phyloP scores from a whole-genome alignment of 2,888 invertebrate species.

The Eledone cirrhosa region DNA sequence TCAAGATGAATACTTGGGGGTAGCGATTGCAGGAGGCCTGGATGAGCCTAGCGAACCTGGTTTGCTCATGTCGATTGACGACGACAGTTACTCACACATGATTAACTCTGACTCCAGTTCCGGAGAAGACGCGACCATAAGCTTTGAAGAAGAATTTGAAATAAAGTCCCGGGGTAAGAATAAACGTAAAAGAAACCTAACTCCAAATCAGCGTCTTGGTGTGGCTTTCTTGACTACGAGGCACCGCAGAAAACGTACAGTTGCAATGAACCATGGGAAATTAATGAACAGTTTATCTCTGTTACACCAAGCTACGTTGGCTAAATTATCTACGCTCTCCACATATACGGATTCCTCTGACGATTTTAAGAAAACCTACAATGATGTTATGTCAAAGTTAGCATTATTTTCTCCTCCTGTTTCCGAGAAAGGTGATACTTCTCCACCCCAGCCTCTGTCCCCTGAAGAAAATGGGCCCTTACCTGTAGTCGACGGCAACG shows the following conservation, averaged over 20 bases:
- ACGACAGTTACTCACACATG: constrained; percentile 2
- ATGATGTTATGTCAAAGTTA: constrained; percentile 56
- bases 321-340: constrained; percentile 43
- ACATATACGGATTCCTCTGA: constrained; percentile 40
- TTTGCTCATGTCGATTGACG: constrained; percentile 10
- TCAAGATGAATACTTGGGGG: constrained; percentile 23
- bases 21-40: not conserved
- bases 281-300: constrained; percentile 54
- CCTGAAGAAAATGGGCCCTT: constrained; percentile 42
- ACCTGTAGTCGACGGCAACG: not conserved
- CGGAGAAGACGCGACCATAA: constrained; percentile 1
- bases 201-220: constrained; percentile 48
- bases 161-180: constrained; percentile 22
- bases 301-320: constrained; percentile 60
- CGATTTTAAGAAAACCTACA: constrained; percentile 44
- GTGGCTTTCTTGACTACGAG: constrained; percentile 48
- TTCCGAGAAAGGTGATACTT: constrained; percentile 48
- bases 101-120: constrained; percentile 24
- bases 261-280: constrained; percentile 38
- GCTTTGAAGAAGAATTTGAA: constrained; percentile 24
- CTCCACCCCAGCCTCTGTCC: constrained; percentile 56
- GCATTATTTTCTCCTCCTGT: constrained; percentile 55
- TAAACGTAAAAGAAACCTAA: constrained; percentile 41
- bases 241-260: constrained; percentile 36
- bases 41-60: constrained; percentile 5